phyloP scores from a whole-genome alignment of 35 echinoderm and acorn worm species.

The Lytechinus pictus region DNA sequence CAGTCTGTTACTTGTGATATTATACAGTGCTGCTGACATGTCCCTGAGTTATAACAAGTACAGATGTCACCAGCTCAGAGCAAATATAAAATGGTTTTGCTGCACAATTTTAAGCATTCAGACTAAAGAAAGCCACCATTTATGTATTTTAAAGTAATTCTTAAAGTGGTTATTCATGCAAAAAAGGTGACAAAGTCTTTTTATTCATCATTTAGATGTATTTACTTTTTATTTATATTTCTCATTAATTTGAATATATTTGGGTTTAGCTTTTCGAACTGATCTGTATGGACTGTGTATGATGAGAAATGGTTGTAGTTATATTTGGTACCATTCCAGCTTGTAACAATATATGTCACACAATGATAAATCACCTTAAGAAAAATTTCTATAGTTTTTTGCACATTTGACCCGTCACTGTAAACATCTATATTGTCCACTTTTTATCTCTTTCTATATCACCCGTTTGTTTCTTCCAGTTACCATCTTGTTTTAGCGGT shows the following conservation, averaged over 20 bases:
- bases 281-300: not conserved
- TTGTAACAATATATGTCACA: not conserved
- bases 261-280: not conserved
- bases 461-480: not conserved
- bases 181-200: not conserved
- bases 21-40: no score
- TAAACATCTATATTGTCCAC: not conserved
- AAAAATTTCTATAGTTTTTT: not conserved
- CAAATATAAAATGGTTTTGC: no score
- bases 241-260: not conserved
- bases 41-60: no score
- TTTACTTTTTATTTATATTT: not conserved
- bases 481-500: not conserved
- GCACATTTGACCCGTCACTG: not conserved
- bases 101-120: no score
- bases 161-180: no score
- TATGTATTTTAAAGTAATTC: no score
- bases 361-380: not conserved
- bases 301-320: not conserved
- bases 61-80: no score
- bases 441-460: not conserved
- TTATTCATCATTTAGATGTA: not conserved
- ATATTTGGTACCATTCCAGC: not conserved
- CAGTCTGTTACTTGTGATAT: no score
- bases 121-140: no score